Evolutionary conservation across 2,113 vertebrate species (phyloP).

Genomic region (Zosterops lateralis): DNA sequence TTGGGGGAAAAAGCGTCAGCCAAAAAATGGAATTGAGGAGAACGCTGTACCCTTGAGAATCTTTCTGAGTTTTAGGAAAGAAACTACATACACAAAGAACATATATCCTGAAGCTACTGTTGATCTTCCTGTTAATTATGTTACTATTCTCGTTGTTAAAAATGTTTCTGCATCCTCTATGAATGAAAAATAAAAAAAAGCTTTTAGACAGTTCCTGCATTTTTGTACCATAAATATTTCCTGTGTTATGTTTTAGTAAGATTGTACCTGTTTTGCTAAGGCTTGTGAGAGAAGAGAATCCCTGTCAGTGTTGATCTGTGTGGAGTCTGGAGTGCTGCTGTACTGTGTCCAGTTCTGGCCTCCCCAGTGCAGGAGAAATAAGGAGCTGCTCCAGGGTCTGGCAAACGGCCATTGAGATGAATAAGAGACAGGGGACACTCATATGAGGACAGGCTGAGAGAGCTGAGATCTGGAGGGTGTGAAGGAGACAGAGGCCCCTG

Average conservation of each 20-base stretch:
- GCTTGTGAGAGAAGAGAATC: not conserved
- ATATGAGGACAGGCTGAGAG: not conserved
- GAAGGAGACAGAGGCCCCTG: not conserved
- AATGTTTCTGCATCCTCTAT: not conserved
- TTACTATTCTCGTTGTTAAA: not conserved
- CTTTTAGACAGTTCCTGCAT: not conserved
- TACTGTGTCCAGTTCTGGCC: not conserved
- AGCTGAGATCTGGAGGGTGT: not conserved
- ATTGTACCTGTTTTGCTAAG: not conserved
- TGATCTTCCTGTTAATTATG: not conserved
- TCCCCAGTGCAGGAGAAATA: not conserved
- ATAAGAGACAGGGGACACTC: not conserved
- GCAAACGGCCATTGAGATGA: not conserved
- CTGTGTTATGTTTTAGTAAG: not conserved
- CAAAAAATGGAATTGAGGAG: not conserved
- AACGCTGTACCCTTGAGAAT: not conserved
- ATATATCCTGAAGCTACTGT: not conserved
- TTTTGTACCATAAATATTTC: not conserved
- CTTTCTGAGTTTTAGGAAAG: not conserved
- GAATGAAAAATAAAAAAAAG: not conserved
- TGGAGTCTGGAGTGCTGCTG: not conserved
- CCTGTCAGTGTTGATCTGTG: not conserved
- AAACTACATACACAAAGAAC: not conserved
- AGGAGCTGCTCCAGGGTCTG: not conserved
- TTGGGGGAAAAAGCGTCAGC: not conserved